A percentile compares a stretch with the other conserved stretches of the same genome.
phyloP scores from a whole-genome alignment of 2,888 invertebrate genomes.

The Xestia rhomboidea region DNA sequence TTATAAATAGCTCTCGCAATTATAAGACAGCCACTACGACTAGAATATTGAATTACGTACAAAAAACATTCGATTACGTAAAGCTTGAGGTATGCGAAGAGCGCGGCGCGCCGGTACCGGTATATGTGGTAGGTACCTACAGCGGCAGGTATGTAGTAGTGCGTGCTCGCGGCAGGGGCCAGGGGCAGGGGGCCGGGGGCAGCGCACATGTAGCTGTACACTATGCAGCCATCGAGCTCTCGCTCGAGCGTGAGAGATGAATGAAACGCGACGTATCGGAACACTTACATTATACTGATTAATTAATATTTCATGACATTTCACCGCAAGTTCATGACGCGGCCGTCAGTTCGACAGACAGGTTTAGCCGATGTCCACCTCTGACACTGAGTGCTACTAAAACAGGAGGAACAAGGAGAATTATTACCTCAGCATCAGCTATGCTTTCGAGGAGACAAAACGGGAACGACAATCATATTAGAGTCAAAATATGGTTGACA shows the following conservation, averaged over 20 bases:
- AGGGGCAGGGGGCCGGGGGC: constrained; percentile 1
- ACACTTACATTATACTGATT: constrained; percentile 10
- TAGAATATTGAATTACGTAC: constrained; percentile 36
- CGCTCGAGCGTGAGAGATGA: constrained; percentile 18
- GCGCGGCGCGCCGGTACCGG: constrained; percentile 48
- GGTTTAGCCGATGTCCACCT: not conserved
- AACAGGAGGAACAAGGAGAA: not conserved
- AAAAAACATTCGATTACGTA: constrained; percentile 58
- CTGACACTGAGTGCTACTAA: not conserved
- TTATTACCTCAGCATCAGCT: not conserved
- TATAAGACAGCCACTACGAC: constrained; percentile 9
- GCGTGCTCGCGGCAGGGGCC: not conserved
- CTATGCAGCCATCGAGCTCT: not conserved
- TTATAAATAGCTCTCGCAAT: constrained; percentile 22
- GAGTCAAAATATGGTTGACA: constrained; percentile 2
- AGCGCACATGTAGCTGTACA: constrained; percentile 6
- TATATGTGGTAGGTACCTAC: constrained; percentile 23
- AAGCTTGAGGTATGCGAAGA: constrained; percentile 51
- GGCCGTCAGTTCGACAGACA: not conserved
- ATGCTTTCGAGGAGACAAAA: not conserved
- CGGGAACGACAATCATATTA: not conserved
- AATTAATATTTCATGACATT: constrained; percentile 9
- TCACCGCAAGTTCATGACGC: not conserved
- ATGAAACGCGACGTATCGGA: constrained; percentile 20
- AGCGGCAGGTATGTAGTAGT: constrained; percentile 14